Base-by-base conservation (phyloP, 2,797 vertebrate species). In the Centropyge bicolor region DNA sequence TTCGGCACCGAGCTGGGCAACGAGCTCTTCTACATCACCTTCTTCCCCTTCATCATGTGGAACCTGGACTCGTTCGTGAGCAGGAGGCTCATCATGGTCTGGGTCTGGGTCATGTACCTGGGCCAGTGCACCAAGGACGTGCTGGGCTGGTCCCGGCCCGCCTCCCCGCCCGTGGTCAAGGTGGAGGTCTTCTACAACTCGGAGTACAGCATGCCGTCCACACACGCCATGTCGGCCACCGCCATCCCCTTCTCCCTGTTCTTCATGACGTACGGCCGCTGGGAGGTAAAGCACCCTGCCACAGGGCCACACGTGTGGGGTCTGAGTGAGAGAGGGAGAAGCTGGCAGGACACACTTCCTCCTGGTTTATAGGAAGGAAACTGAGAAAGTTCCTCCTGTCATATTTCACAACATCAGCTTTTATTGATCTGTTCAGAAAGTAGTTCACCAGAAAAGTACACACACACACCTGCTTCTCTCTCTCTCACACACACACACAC, bases 191-290 rank as follows among this genome's bases (percentile, higher is more conserved):
- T 99, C 76, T 99, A 99, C 93, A 98, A 98, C 95, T 98, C 98
- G 0, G 98, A 99, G 94, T 99, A 99, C 95, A 97, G 98, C 94
- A 98, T 99, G 98, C 98, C 98, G 38, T 99, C 98, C 86, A 99
- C 98, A 0, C 98, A 99, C 84, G 98, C 98, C 93, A 99, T 99
- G 98, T 97, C 98, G 0, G 97, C 96, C 83, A 99, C 98, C 0
- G 98, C 97, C 92, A 97, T 99, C 87, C 98, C 98, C 65, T 91
- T 99, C 87, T 86, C 96, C 3, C 92, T 99, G 2, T 90, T 99
- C 88, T 91, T 97, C 80, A 92, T 99, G 90, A 98, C 97, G 89
- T 95, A 93, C 45, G 94, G 94, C 89, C 95, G 97, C 66, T 99
- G 97, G 98, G 95, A 99, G 97, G 98, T 99, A 95, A 55, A 8